Evolutionary conservation across 2,113 vertebrate species (phyloP), one percentile per base, ranked within the genome.

Genomic region (Illadopsis cleaveri): DNA sequence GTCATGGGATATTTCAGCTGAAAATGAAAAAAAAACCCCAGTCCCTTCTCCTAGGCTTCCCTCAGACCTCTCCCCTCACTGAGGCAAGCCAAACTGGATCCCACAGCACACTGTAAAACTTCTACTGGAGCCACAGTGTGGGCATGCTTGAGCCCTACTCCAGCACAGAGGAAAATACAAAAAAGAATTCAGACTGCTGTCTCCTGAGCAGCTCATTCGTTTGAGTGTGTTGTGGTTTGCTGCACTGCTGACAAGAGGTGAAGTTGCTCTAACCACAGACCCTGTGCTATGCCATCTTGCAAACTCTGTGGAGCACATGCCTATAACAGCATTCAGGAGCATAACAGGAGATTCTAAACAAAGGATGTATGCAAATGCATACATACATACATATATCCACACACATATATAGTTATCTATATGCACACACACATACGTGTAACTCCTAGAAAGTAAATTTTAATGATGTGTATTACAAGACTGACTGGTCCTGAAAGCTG

Each of bases 381-480:
- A 20, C 24, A 42, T 6, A 22, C 10, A 37, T n/a, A 42, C 28
- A 24, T 24, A 24, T 48, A 22, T 15, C 21, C 38, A 44, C 24
- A 56, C 23, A 35, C 16, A 19, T 3, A 25, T 6, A 3, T 42
- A 51, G 28, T 79, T 48, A 37, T 44, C 17, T 27, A 17, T 7
- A n/a, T n/a, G 8, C 20, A 14, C 4, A 33, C 12, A 6, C 38
- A 66, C 12, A 11, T 5, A 18, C 0, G 0, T 21, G 0, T 12
- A 66, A 50, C 8, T 57, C 38, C 48, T 62, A 51, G 15, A 70
- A 47, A 14, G 22, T 47, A 53, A 48, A 40, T 58, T 82, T 91
- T 80, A 83, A 35, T 58, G 13, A 23, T 6, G 5, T 44, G 1
- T 65, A 31, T 86, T 82, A 42, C 17, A 75, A 68, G 31, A 64